phyloP scores from a whole-genome alignment of 1,140 invertebrate genomes.

The Apis mellifera region Amel_HAv3.1 CM009934.2:13063501-13064000 shows the following conservation, averaged over 20 bases:
- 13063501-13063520: too few relatives aligned
- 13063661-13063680: too few relatives aligned
- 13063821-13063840: slow-evolving; percentile 6
- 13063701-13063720: slow-evolving; percentile 60
- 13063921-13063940: too few relatives aligned
- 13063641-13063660: too few relatives aligned
- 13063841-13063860: not conserved
- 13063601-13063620: too few relatives aligned
- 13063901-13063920: not conserved
- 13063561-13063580: too few relatives aligned
- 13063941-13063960: too few relatives aligned
- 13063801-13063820: slow-evolving; percentile 65
- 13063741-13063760: slow-evolving; percentile 61
- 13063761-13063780: slow-evolving; percentile 17
- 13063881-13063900: too few relatives aligned
- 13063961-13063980: not conserved
- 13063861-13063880: slow-evolving; percentile 1
- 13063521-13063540: too few relatives aligned
- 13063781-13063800: slow-evolving; percentile 51
- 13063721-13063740: slow-evolving; percentile 60
- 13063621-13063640: too few relatives aligned
- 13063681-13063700: slow-evolving; percentile 28
- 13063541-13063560: too few relatives aligned
- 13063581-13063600: too few relatives aligned
- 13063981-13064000: slow-evolving; percentile 46